phyloP scores from a whole-genome alignment of 2,113 vertebrate genomes.

The Antigone vipio region DNA sequence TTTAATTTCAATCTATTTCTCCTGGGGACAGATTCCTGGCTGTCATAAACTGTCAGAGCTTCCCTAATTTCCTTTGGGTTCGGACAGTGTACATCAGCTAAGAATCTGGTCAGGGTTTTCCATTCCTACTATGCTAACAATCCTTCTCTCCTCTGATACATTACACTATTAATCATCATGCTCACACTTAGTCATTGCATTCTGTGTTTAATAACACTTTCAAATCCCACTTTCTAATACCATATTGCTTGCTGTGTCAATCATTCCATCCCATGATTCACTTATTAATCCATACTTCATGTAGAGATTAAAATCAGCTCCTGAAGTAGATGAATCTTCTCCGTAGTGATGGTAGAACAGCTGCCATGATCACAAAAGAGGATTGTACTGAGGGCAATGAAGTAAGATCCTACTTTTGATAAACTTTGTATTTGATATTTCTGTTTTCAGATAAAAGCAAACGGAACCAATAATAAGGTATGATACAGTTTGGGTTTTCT shows the following conservation, averaged over 20 bases:
- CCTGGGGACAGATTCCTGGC: background rate
- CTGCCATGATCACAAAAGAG: background rate
- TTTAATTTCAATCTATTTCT: conserved; percentile 19
- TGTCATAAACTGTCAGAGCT: background rate
- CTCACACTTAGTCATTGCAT: background rate
- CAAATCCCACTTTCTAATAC: background rate
- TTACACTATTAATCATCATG: conserved; percentile 1
- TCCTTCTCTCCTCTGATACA: background rate
- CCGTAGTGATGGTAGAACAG: background rate
- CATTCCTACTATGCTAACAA: background rate
- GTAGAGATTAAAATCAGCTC: conserved; percentile 31
- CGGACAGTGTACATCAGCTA: background rate
- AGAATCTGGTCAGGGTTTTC: background rate
- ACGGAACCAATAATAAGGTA: background rate
- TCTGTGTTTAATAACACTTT: conserved; percentile 13
- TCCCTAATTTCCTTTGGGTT: conserved; percentile 24
- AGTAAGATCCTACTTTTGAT: background rate
- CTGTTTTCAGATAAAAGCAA: background rate
- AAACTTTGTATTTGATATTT: background rate
- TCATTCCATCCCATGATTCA: conserved; percentile 37
- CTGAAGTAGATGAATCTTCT: conserved; percentile 1
- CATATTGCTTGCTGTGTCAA: conserved; percentile 9
- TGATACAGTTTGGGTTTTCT: background rate
- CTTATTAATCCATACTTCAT: conserved; percentile 15
- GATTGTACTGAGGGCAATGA: background rate